Conservation (phyloP, 2,888 invertebrate genomes). For the Cyaniris semiargus region DNA sequence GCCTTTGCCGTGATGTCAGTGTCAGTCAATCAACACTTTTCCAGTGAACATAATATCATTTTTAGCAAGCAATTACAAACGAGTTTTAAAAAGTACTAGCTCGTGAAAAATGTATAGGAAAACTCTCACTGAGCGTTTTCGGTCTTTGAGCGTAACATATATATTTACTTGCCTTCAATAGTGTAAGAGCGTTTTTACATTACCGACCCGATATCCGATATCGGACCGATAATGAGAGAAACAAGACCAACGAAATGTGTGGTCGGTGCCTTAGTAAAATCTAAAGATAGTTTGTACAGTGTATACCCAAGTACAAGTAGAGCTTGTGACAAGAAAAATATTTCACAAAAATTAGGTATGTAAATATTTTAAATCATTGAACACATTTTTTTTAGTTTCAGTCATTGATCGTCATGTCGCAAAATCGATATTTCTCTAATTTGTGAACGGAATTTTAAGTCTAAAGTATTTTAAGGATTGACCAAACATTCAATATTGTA, state of each 20-base stretch:
- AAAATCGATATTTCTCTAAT: background rate
- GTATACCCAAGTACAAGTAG: constrained; percentile 1
- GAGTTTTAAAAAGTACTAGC: too few species aligned
- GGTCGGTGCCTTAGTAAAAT: background rate
- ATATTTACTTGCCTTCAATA: background rate
- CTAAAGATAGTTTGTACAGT: background rate
- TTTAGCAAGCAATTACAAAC: too few species aligned
- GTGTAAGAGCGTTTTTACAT: background rate
- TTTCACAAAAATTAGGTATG: background rate
- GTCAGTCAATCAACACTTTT: too few species aligned
- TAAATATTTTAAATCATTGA: too few species aligned
- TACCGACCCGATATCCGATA: background rate
- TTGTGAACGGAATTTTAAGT: background rate
- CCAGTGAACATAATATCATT: too few species aligned
- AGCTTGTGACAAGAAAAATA: background rate
- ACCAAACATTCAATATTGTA: background rate
- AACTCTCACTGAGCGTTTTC: too few species aligned
- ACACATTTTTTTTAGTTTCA: too few species aligned
- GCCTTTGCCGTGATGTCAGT: too few species aligned
- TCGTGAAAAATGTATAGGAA: too few species aligned
- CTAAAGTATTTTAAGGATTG: background rate
- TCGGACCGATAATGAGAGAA: background rate
- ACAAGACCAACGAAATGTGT: background rate
- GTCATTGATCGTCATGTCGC: background rate
- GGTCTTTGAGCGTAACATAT: too few species aligned